These are phyloP conservation scores for Formicarius rufipectus DNA, from an alignment of 2,113 vertebrate species.

Conservation along the genomic window DNA sequence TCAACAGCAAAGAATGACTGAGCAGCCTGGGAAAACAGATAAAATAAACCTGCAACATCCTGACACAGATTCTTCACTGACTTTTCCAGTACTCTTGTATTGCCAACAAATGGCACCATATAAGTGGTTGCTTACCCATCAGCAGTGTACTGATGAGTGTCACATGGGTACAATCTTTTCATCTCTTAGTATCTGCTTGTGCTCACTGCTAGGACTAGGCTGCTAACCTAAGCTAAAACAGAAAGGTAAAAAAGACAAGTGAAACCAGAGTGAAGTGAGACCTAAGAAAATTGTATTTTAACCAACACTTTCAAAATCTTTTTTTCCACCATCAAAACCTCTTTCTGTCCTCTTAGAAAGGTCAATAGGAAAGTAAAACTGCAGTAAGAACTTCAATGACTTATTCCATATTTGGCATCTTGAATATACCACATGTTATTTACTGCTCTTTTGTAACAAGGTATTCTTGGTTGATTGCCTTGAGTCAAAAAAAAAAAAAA, in stretches of 20 bases:
- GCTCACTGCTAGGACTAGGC: not conserved
- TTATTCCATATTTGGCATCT: not conserved
- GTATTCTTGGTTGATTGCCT: not conserved
- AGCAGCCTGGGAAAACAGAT: not conserved
- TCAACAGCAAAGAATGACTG: not conserved
- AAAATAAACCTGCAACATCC: not conserved
- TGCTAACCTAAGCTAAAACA: not conserved
- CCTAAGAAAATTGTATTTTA: not conserved
- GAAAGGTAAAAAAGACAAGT: not conserved
- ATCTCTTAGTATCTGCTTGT: not conserved
- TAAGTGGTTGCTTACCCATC: not conserved
- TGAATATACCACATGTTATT: not conserved
- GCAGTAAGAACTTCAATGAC: not conserved
- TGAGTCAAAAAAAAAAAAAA: not conserved
- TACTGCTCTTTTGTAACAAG: not conserved
- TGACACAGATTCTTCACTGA: not conserved
- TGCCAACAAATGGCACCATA: not conserved
- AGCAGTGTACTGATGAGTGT: not conserved
- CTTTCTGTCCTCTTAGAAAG: not conserved
- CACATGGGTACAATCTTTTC: not conserved
- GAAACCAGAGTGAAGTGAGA: not conserved
- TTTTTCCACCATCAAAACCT: not conserved
- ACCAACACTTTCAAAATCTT: not conserved
- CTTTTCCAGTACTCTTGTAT: not conserved
- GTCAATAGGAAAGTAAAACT: not conserved